These are phyloP conservation scores for Pholis gunnellus DNA, from an alignment of 2,113 vertebrate genomes.

Conservation along the genomic window DNA sequence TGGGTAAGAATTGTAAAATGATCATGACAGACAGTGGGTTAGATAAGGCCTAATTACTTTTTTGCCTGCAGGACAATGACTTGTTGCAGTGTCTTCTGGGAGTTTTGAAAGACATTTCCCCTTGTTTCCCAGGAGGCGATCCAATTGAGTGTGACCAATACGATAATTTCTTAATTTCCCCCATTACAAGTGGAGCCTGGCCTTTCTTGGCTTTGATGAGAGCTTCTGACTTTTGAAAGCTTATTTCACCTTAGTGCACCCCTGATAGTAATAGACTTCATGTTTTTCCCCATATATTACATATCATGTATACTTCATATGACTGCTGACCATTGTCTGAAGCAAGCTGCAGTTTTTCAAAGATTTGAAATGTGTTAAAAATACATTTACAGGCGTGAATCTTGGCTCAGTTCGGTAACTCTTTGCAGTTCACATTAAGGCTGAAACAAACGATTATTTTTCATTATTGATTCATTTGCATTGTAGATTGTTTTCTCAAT, in stretches of 20 bases:
- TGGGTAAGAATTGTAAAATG: slow-evolving; percentile 7
- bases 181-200: slow-evolving; percentile 29
- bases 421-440: not conserved
- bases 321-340: not conserved
- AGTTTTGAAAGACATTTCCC: slow-evolving; percentile 56
- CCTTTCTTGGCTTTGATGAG: slow-evolving; percentile 39
- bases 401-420: not conserved
- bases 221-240: slow-evolving; percentile 41
- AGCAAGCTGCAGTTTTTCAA: not conserved
- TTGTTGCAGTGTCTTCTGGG: slow-evolving; percentile 63
- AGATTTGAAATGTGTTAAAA: not conserved
- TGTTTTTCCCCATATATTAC: not conserved
- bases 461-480: not conserved
- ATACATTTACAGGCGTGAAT: not conserved
- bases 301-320: not conserved
- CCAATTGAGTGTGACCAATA: slow-evolving; percentile 67
- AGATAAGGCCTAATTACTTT: slow-evolving; percentile 28
- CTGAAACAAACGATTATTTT: not conserved
- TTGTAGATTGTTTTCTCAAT: not conserved
- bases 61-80: slow-evolving; percentile 51
- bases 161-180: slow-evolving; percentile 66
- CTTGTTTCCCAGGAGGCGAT: slow-evolving; percentile 53
- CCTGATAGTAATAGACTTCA: not conserved
- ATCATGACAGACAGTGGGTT: slow-evolving; percentile 1
- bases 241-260: slow-evolving; percentile 34